phyloP scores from a whole-genome alignment of 2,113 vertebrate genomes.

The Lamprologus lemairii region DNA sequence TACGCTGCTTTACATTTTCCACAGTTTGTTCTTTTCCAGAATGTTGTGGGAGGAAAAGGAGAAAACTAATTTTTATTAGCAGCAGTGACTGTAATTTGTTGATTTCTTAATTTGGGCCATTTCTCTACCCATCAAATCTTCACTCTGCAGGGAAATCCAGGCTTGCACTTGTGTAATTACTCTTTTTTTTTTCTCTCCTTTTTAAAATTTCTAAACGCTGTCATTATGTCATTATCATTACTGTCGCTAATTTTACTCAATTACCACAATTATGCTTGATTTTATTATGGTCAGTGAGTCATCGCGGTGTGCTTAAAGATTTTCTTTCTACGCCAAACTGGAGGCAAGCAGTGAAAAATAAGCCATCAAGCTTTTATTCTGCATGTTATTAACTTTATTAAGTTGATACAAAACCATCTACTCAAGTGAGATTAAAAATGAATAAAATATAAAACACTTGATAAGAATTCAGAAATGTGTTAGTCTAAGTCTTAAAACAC shows the following conservation, averaged over 20 bases:
- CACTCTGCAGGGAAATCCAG: constrained; percentile 25
- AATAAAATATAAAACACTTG: neutral
- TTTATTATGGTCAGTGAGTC: constrained; percentile 50
- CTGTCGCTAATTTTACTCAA: constrained; percentile 36
- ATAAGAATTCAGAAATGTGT: neutral
- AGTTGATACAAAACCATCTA: neutral
- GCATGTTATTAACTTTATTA: neutral
- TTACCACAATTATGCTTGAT: constrained; percentile 54
- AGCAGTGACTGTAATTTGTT: neutral
- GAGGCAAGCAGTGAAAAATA: neutral
- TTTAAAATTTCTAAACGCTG: constrained; percentile 28
- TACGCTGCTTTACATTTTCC: neutral
- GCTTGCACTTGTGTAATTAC: constrained; percentile 32
- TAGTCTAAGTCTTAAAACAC: neutral
- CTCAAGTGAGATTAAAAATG: neutral
- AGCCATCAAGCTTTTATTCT: neutral
- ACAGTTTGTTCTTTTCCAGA: neutral
- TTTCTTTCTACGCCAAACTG: neutral
- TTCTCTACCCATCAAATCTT: constrained; percentile 4
- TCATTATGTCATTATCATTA: constrained; percentile 60
- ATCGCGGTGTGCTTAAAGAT: neutral
- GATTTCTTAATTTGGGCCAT: constrained; percentile 33
- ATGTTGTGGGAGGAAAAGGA: neutral
- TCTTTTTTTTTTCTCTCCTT: neutral
- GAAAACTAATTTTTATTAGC: neutral